Conservation (phyloP, 1,140 invertebrate genomes). For the Scaptomyza montana region DNA sequence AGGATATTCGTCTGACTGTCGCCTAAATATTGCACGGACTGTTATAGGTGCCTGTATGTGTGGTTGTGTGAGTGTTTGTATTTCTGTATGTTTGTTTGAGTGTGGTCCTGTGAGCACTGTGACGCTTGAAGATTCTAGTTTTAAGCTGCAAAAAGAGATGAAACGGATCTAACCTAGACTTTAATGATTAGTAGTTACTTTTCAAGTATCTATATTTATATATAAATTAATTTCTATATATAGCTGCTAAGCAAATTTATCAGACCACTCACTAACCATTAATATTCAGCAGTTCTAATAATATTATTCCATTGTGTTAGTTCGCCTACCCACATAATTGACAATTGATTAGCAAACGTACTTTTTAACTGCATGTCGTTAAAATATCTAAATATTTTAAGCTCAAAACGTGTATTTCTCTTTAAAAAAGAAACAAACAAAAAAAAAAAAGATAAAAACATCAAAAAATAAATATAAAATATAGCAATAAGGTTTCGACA, state of each 20-base stretch:
- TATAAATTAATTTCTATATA: conserved; percentile 51
- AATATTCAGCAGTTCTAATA: conserved; percentile 33
- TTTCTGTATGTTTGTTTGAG: conserved; percentile 3
- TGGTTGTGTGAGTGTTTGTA: neutral
- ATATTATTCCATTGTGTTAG: conserved; percentile 65
- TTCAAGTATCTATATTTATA: conserved; percentile 49
- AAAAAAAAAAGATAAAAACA: conserved; percentile 67
- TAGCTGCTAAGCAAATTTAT: conserved; percentile 71
- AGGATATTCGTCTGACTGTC: conserved; percentile 81
- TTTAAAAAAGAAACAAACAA: conserved; percentile 75
- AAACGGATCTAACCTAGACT: conserved; percentile 73
- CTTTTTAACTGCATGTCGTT: conserved; percentile 75
- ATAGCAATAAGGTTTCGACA: conserved; percentile 75
- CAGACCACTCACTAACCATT: conserved; percentile 64
- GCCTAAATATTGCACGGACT: conserved; percentile 49
- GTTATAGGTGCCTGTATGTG: neutral
- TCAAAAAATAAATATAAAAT: conserved; percentile 63
- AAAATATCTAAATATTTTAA: conserved; percentile 80
- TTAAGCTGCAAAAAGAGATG: conserved; percentile 44
- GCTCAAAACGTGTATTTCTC: conserved; percentile 79
- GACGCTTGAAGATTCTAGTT: conserved; percentile 60
- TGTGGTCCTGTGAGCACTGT: conserved; percentile 54
- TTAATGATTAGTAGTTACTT: conserved; percentile 56
- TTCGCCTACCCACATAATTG: conserved; percentile 52
- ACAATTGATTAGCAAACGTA: conserved; percentile 71